Evolutionary conservation across 2,888 invertebrate species (phyloP).

Genomic region (Rhagonycha fulva): DNA sequence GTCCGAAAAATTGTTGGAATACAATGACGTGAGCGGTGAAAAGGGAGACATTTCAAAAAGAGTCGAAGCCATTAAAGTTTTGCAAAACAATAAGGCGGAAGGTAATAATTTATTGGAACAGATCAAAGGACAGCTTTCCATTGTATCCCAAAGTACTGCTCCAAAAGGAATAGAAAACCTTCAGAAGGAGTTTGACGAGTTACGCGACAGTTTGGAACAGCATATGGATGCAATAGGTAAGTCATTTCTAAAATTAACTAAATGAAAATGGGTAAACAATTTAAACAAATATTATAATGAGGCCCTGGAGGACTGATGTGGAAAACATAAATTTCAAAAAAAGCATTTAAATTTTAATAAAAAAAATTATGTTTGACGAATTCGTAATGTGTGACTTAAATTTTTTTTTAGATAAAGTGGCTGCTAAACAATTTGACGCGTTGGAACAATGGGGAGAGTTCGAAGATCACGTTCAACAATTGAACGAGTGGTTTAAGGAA

Average conservation of each 20-base stretch:
- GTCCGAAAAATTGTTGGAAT: slow-evolving; percentile 78
- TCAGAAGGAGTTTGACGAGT: slow-evolving; percentile 71
- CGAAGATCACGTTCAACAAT: slow-evolving; percentile 77
- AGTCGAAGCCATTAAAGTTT: slow-evolving; percentile 65
- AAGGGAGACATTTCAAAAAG: slow-evolving; percentile 78
- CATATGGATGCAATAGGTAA: slow-evolving; percentile 67
- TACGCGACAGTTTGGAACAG: slow-evolving; percentile 69
- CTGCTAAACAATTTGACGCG: slow-evolving; percentile 74
- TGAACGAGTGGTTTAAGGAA: slow-evolving; percentile 85
- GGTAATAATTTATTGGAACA: slow-evolving; percentile 69
- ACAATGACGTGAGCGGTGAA: slow-evolving; percentile 84
- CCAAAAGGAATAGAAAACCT: slow-evolving; percentile 76
- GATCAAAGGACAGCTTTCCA: slow-evolving; percentile 67
- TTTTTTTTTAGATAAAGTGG: slow-evolving; percentile 59
- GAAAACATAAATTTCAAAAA: too few relatives aligned
- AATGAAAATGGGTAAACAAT: neutral
- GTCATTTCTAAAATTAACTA: slow-evolving; percentile 21
- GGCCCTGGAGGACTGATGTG: too few relatives aligned
- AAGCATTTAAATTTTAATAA: too few relatives aligned
- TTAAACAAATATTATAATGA: neutral
- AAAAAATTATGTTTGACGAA: too few relatives aligned
- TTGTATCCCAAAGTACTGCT: slow-evolving; percentile 79
- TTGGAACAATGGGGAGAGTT: slow-evolving; percentile 86
- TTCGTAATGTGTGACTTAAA: neutral
- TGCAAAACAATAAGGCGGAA: slow-evolving; percentile 69